Evolutionary conservation across 2,113 vertebrate species (phyloP), one percentile per base, ranked within the genome.

Genomic region (Ornithorhynchus anatinus): DNA sequence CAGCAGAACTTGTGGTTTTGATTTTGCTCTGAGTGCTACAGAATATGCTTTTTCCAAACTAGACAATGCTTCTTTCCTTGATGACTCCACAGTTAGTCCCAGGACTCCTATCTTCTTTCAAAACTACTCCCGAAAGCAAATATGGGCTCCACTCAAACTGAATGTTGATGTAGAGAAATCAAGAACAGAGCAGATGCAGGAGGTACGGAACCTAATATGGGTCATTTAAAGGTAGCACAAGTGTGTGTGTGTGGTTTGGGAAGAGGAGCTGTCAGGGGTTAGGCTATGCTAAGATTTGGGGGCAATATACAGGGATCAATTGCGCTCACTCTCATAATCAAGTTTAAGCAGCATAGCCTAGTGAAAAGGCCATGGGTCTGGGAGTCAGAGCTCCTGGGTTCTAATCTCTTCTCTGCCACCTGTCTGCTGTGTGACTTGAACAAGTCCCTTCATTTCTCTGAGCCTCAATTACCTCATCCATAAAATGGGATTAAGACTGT

Each of bases 11-110:
- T n/a, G n/a, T n/a, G n/a, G n/a, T n/a, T n/a, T n/a, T n/a, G n/a
- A n/a, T n/a, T n/a, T n/a, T n/a, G n/a, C n/a, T n/a, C n/a, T n/a
- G n/a, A n/a, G n/a, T n/a, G n/a, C n/a, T n/a, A n/a, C n/a, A n/a
- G n/a, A n/a, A n/a, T n/a, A n/a, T 60, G 40, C 16, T 59, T 67
- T 72, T 57, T 43, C 17, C 57, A 72, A 75, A 69, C 25, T 53
- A 63, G 59, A 35, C n/a, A 48, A 44, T 7, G 20, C 12, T 66
- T 23, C 8, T 15, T 14, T n/a, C 25, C 15, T 44, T 35, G 50
- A 72, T 59, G 80, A 31, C 29, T 65, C 25, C 29, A 22, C 67
- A 67, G 75, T 72, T 43, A 25, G 72, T 72, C 44, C 56, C 69
- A 72, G 80, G 67, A 37, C 59, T 20, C 25, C 29, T 10, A 20